Conservation (phyloP, 2,797 vertebrate species). For the Galagoides demidoff region DNA sequence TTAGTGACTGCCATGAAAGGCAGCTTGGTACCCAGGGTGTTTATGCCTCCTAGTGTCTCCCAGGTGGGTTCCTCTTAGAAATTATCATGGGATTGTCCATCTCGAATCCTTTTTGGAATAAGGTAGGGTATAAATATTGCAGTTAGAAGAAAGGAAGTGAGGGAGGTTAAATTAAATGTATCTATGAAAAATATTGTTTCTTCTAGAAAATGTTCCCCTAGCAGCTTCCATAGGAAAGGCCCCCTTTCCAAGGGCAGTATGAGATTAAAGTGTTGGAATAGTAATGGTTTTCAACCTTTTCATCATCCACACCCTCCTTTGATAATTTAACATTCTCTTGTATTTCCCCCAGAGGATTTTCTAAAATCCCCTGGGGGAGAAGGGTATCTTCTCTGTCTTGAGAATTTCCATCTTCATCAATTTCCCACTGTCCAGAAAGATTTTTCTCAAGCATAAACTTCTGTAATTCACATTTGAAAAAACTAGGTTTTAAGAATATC, state of each 20-base stretch:
- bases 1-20: background rate
- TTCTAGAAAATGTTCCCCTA: background rate
- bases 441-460: slow-evolving; percentile 35
- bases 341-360: background rate
- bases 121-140: background rate
- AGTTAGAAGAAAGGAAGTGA: background rate
- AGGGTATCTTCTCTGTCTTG: background rate
- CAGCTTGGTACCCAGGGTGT: background rate
- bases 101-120: background rate
- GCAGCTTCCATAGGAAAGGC: background rate
- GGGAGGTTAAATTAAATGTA: background rate
- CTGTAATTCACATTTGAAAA: background rate
- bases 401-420: background rate
- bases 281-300: background rate
- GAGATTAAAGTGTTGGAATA: background rate
- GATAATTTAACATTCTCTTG: background rate
- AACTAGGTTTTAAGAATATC: background rate
- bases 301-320: background rate
- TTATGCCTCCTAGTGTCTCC: background rate
- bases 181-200: slow-evolving; percentile 19
- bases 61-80: background rate
- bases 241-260: background rate
- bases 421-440: background rate
- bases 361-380: background rate
- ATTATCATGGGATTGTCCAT: background rate